Conservation (phyloP, 2,113 vertebrate species). For the Pelvicachromis taeniatus region DNA sequence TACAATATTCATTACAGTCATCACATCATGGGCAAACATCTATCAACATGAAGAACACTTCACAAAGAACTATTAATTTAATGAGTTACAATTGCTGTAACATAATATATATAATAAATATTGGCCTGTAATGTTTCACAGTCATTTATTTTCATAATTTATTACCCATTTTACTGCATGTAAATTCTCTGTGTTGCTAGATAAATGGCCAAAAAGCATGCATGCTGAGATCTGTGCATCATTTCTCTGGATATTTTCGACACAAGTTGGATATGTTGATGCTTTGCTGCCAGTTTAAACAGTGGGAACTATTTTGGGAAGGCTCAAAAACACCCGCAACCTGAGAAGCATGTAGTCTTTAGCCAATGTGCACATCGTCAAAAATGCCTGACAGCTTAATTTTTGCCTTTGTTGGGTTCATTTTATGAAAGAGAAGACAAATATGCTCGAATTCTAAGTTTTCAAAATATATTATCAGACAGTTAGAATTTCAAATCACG, state of each 20-base stretch:
- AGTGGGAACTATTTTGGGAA: background rate
- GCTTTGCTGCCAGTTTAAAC: background rate
- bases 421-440: background rate
- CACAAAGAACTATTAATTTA: no score
- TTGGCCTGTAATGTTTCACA: background rate
- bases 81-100: no score
- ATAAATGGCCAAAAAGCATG: background rate
- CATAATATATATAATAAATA: no score
- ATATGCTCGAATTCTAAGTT: background rate
- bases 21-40: no score
- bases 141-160: background rate
- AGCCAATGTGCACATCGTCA: rapidly evolving
- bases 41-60: no score
- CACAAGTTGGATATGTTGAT: background rate
- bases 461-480: background rate
- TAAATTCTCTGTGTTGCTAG: rapidly evolving
- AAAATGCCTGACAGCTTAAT: background rate
- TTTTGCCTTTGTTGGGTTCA: background rate
- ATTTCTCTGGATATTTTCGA: background rate
- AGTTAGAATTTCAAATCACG: background rate
- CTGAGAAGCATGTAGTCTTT: background rate
- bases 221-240: background rate
- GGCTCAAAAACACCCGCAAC: background rate
- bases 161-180: background rate
- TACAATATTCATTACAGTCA: no score